Evolutionary conservation across 2,113 vertebrate species (phyloP).

Genomic region (Notiomystis cincta): DNA sequence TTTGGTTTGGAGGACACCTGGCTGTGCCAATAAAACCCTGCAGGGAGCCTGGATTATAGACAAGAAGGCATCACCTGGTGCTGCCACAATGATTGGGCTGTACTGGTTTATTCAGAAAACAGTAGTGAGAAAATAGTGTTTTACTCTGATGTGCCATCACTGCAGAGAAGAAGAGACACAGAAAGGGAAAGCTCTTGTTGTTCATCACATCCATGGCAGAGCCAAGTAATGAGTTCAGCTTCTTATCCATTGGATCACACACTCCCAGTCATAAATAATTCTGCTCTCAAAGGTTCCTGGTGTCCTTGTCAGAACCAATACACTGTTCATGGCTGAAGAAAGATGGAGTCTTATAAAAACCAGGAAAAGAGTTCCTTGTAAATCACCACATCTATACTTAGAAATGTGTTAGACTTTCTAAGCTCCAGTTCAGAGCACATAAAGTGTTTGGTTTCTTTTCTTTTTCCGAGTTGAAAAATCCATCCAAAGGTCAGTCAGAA

Average conservation of each 20-base stretch:
- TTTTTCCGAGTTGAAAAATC: constrained; percentile 20
- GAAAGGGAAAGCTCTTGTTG: neutral
- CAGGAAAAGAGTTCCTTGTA: constrained; percentile 7
- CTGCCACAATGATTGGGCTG: neutral
- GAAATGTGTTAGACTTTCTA: constrained; percentile 14
- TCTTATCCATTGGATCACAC: neutral
- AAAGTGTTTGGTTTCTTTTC: neutral
- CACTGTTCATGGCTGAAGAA: neutral
- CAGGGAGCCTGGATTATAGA: neutral
- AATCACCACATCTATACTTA: constrained; percentile 49
- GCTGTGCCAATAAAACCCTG: neutral
- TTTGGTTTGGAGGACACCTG: neutral
- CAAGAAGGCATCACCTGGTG: neutral
- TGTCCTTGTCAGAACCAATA: constrained; percentile 35
- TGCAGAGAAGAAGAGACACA: neutral
- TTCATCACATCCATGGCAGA: neutral
- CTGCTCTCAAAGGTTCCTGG: neutral
- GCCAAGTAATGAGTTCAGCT: neutral
- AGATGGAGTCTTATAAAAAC: constrained; percentile 23
- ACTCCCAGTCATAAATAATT: neutral
- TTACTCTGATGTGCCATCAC: neutral
- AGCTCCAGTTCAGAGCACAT: neutral
- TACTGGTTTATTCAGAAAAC: neutral
- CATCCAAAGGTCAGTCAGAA: constrained; percentile 46
- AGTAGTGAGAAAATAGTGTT: neutral